Conservation (phyloP, 2,113 vertebrate species). For the Daboia siamensis region DNA sequence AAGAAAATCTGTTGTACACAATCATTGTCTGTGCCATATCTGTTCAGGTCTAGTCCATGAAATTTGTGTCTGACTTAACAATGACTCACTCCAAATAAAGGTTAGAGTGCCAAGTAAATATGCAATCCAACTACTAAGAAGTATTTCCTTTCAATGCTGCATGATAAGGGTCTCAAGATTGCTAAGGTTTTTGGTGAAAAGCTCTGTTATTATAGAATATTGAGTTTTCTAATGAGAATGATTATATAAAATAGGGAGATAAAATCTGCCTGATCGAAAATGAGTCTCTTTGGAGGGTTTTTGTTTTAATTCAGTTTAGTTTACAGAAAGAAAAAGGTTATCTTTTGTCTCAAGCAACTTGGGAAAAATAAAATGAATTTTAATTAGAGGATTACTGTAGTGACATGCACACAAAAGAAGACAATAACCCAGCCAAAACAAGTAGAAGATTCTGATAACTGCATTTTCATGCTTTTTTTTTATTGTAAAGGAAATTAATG, state of each 20-base stretch:
- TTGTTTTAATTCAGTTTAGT: constrained; percentile 43
- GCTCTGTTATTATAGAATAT: constrained; percentile 34
- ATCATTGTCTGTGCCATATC: background rate
- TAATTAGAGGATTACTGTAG: constrained; percentile 51
- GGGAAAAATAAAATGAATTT: constrained; percentile 56
- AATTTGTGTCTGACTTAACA: constrained; percentile 1
- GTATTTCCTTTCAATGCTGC: background rate
- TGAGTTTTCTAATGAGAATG: constrained; percentile 30
- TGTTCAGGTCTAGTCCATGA: background rate
- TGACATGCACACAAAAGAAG: constrained; percentile 42
- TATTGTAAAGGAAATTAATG: constrained; percentile 43
- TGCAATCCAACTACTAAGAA: background rate
- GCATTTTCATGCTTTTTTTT: constrained; percentile 13
- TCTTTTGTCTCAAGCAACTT: constrained; percentile 51
- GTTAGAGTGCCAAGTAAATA: background rate
- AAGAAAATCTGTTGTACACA: background rate
- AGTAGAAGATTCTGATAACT: constrained; percentile 15
- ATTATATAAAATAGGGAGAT: constrained; percentile 38
- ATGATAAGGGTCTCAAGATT: constrained; percentile 2
- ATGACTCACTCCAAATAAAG: constrained; percentile 14
- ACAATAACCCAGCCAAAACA: constrained; percentile 32
- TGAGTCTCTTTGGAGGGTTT: constrained; percentile 35
- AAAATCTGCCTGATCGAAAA: constrained; percentile 46
- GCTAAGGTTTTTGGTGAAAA: constrained; percentile 24
- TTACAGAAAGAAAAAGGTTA: constrained; percentile 17